Percentiles rank a stretch among this genome's conserved stretches.
phyloP scores from a whole-genome alignment of 2,888 invertebrate species.

The Sinodicranocentrus sp. region DNA sequence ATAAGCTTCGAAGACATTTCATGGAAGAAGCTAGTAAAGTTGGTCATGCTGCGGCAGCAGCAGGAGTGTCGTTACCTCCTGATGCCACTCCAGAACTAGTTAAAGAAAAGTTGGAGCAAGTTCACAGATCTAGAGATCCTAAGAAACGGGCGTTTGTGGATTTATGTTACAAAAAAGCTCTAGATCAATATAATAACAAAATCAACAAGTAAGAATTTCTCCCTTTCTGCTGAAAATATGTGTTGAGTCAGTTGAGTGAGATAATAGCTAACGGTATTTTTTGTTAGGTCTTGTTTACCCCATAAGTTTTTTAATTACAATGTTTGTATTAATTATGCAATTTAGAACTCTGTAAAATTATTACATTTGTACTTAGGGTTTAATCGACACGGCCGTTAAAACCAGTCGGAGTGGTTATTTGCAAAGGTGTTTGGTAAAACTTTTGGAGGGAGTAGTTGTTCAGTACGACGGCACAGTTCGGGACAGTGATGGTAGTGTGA shows the following conservation, averaged over 20 bases:
- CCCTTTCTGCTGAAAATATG: too few relatives aligned
- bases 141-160: constrained; percentile 88
- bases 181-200: constrained; percentile 92
- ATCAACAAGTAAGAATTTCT: constrained; percentile 88
- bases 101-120: constrained; percentile 84
- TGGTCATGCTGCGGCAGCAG: constrained; percentile 84
- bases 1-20: constrained; percentile 85
- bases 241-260: too few relatives aligned
- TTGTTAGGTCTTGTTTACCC: constrained; percentile 86
- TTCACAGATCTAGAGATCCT: constrained; percentile 84
- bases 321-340: constrained; percentile 80
- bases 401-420: constrained; percentile 99
- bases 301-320: constrained; percentile 99
- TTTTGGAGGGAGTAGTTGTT: constrained; percentile 96
- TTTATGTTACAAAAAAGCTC: constrained; percentile 88
- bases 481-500: constrained; percentile 94
- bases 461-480: constrained; percentile 97
- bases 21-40: constrained; percentile 82
- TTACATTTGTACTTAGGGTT: constrained; percentile 82
- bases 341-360: neutral
- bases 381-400: constrained; percentile 99
- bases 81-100: constrained; percentile 81
- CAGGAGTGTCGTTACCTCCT: constrained; percentile 85
- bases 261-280: neutral
- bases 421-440: constrained; percentile 97